Base-by-base conservation (phyloP, 2,797 vertebrate species). In the Cygnus olor region DNA sequence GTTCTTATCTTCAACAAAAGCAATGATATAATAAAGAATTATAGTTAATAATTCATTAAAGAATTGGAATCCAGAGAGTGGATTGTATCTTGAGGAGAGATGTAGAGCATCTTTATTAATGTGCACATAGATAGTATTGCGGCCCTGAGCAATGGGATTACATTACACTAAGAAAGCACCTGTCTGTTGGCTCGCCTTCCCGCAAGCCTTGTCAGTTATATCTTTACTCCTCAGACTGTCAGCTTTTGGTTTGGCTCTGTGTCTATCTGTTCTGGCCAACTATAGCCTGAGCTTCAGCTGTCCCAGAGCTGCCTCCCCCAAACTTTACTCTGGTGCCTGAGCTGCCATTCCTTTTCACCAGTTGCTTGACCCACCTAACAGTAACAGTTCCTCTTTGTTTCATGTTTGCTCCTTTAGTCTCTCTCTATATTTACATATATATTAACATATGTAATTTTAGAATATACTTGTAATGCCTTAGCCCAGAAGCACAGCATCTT, bases 361-460 rank as follows among this genome's bases (percentile, higher is more conserved):
- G 87, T 73, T 96, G 95, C 73, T 97, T 90, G 78, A 57, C 64
- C 70, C 70, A 93, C 63, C 88, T 84, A 77, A 78, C 44, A 83
- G 34, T 61, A 73, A 80, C 40, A 83, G 32, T 61, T 85, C 64
- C 11, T 91, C 57, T 93, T 95, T 94, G 81, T 90, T 85, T 74
- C 47, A 30, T 63, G 25, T 44, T 89, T 92, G 20, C 24, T 85
- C 19, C 70, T 88, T 95, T 95, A 78, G 44, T 86, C 80, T 92
- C 8, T 49, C 6, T 49, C 14, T 21, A 47, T 15, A 89, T 94
- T 95, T 92, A 51, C 45, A 45, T 34, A 27, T 56, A 53, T 25
- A 42, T 27, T 77, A 73, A 80, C 32, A 9, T 20, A 82, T 54
- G 64, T 51, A 91, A 93, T 79, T 88, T 70, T 88, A 85, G 82